Evolutionary conservation across 2,888 invertebrate genomes (phyloP).

Genomic region (Tuta absoluta): DNA sequence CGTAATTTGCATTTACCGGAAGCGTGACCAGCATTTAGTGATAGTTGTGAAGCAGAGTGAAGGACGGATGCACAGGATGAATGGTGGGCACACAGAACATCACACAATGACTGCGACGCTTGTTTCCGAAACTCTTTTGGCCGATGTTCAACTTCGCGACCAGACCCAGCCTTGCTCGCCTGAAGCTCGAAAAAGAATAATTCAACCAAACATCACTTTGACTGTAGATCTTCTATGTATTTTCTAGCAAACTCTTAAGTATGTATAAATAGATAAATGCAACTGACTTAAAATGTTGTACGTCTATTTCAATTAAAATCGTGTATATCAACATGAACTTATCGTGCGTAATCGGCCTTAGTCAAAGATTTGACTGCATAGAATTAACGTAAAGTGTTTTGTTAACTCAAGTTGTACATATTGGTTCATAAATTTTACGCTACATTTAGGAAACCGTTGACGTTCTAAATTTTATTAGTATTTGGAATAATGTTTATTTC

Average conservation of each 20-base stretch:
- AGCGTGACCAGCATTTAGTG: no score
- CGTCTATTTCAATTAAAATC: slow-evolving; percentile 8
- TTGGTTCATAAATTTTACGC: slow-evolving; percentile 54
- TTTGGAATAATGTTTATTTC: slow-evolving; percentile 44
- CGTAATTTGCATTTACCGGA: not conserved
- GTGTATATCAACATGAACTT: slow-evolving; percentile 11
- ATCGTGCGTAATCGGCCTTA: slow-evolving; percentile 51
- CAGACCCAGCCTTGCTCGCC: slow-evolving; percentile 38
- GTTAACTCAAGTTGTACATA: slow-evolving; percentile 46
- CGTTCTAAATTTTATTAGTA: slow-evolving; percentile 64
- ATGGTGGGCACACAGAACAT: not conserved
- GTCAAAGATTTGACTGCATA: slow-evolving; percentile 79
- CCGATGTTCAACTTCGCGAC: slow-evolving; percentile 49
- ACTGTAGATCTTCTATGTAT: not conserved
- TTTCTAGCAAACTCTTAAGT: not conserved
- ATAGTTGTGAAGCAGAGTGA: no score
- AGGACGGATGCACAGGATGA: not conserved
- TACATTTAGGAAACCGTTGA: slow-evolving; percentile 56
- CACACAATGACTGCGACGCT: slow-evolving; percentile 29
- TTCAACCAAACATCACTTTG: slow-evolving; percentile 41
- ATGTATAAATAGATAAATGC: not conserved
- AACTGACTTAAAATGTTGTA: not conserved
- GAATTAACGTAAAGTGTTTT: slow-evolving; percentile 52
- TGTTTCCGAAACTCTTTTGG: slow-evolving; percentile 50
- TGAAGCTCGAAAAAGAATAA: slow-evolving; percentile 42